Evolutionary conservation across 2,797 vertebrate species (phyloP).

Genomic region (Lepus townsendii): DNA sequence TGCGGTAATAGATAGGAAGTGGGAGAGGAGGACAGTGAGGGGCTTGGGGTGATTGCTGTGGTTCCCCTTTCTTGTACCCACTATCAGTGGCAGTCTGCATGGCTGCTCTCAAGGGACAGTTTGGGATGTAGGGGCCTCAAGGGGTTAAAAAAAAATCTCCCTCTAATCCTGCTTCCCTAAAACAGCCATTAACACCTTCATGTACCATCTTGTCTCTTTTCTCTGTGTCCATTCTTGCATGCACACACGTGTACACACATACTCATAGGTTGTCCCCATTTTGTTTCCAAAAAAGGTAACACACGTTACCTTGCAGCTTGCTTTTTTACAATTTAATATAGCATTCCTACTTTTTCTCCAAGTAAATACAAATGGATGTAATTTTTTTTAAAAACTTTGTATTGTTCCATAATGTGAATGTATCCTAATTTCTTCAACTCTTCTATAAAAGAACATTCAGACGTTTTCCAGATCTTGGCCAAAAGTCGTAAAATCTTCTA

Average conservation of each 20-base stretch:
- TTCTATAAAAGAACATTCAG: not conserved
- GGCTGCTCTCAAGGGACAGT: not conserved
- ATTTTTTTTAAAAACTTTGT: not conserved
- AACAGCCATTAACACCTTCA: not conserved
- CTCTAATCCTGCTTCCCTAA: not conserved
- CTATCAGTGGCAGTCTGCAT: not conserved
- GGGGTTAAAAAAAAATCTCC: not conserved
- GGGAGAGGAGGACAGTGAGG: too few relatives aligned
- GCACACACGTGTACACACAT: too few relatives aligned
- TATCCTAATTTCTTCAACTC: not conserved
- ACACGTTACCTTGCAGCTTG: not conserved
- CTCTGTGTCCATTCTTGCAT: not conserved
- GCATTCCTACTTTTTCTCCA: not conserved
- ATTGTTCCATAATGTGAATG: not conserved
- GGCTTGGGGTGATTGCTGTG: not conserved
- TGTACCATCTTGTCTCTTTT: not conserved
- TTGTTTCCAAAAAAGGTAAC: not conserved
- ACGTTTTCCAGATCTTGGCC: slow-evolving; percentile 25
- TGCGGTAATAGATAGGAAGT: too few relatives aligned
- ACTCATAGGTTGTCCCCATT: not conserved
- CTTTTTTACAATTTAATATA: not conserved
- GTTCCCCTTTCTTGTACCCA: not conserved
- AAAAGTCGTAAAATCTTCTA: slow-evolving; percentile 35
- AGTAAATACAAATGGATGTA: not conserved
- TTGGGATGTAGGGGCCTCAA: not conserved